phyloP scores from a whole-genome alignment of 2,113 vertebrate genomes.

The Aspidoscelis tigris region DNA sequence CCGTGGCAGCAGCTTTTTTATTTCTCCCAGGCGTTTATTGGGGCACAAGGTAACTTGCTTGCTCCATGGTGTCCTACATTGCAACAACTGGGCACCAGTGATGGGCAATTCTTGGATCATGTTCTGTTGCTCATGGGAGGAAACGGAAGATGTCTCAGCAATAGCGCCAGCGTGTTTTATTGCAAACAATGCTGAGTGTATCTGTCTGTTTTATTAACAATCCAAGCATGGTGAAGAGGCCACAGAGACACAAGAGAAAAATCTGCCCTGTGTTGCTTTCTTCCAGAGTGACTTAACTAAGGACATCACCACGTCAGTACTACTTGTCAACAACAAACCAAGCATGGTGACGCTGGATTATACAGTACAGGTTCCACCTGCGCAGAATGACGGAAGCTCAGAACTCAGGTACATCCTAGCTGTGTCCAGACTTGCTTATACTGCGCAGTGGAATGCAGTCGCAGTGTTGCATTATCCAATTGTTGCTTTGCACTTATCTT shows the following conservation, averaged over 20 bases:
- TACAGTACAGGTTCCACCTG: constrained; percentile 85
- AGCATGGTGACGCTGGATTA: constrained; percentile 99
- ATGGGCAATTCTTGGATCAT: neutral
- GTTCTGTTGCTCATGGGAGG: neutral
- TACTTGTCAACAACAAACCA: constrained; percentile 92
- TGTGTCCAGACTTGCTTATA: no score
- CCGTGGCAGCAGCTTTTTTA: no score
- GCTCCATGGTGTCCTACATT: no score
- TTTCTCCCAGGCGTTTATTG: neutral
- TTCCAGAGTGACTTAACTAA: constrained; percentile 91
- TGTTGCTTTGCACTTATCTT: neutral
- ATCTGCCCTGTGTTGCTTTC: neutral
- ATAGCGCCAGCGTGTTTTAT: neutral
- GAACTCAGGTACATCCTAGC: constrained; percentile 84
- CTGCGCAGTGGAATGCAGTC: no score
- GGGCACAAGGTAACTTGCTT: neutral
- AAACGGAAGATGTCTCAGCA: neutral
- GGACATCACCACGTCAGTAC: constrained; percentile 93
- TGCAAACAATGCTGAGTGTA: neutral
- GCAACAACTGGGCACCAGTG: neutral
- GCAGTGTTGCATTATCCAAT: no score
- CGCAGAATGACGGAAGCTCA: constrained; percentile 60
- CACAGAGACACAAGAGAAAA: neutral
- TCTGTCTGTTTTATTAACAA: neutral
- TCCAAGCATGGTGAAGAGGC: neutral